Conservation (phyloP, 1,140 invertebrate genomes). For the Plutomurus gul region DNA sequence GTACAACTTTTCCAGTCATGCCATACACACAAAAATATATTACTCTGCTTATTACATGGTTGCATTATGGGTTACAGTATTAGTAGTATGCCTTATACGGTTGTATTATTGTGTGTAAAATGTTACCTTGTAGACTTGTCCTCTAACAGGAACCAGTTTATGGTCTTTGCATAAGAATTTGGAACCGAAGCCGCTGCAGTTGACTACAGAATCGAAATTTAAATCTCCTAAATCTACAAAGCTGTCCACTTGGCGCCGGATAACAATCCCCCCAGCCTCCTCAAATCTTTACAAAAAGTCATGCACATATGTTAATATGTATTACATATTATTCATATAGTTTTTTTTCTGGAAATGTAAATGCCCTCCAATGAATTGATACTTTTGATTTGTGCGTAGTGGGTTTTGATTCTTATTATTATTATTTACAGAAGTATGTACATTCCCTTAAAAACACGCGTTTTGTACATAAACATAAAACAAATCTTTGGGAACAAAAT, state of each 20-base stretch:
- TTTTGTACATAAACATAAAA: no score
- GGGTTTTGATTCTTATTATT: no score
- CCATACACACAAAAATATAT: conserved; percentile 4
- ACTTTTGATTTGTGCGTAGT: no score
- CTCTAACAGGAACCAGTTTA: conserved; percentile 79
- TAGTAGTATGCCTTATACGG: neutral
- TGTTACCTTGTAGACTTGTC: conserved; percentile 80
- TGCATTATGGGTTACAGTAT: neutral
- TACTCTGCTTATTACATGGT: neutral
- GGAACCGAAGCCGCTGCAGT: conserved; percentile 85
- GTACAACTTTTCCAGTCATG: conserved; percentile 9
- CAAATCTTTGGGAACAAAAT: no score
- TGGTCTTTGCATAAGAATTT: conserved; percentile 75
- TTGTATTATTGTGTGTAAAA: neutral
- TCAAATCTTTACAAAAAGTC: conserved; percentile 62
- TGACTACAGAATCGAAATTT: conserved; percentile 78
- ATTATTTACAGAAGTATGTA: no score
- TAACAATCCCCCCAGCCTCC: conserved; percentile 64
- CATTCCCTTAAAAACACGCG: no score
- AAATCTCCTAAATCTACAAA: conserved; percentile 63
- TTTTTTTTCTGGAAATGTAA: no score
- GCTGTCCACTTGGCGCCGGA: conserved; percentile 63
- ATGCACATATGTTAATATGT: conserved; percentile 5
- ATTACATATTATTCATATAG: conserved; percentile 11
- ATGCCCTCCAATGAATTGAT: no score